Conservation (phyloP, 2,888 invertebrate species). For the Parascotia fuliginaria region DNA sequence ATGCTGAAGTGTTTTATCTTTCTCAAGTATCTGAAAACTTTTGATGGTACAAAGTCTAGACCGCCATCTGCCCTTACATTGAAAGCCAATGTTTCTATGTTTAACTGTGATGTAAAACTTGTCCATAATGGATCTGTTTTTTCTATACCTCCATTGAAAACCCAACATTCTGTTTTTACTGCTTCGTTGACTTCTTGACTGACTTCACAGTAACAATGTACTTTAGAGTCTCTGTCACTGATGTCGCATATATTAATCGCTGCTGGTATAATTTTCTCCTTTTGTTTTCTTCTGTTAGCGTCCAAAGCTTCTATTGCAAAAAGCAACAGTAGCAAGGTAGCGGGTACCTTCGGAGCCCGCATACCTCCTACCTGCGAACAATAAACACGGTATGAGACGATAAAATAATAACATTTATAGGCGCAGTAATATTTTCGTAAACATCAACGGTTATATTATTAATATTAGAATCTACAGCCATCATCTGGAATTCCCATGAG, state of each 20-base stretch:
- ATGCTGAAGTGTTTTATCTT: conserved; percentile 89
- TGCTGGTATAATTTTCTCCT: conserved; percentile 66
- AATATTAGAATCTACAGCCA: too few relatives aligned
- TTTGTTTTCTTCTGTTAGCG: conserved; percentile 77
- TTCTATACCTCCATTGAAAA: conserved; percentile 89
- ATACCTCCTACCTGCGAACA: conserved; percentile 81
- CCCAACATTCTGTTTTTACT: conserved; percentile 91
- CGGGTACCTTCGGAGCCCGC: conserved; percentile 81
- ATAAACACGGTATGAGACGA: conserved; percentile 31
- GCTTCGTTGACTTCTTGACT: conserved; percentile 85
- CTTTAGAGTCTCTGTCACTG: conserved; percentile 82
- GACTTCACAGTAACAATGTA: conserved; percentile 89
- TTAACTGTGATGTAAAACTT: conserved; percentile 89
- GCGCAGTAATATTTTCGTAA: too few relatives aligned
- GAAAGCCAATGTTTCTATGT: conserved; percentile 89
- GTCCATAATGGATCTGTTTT: conserved; percentile 90
- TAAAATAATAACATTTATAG: conserved; percentile 4
- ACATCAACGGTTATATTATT: too few relatives aligned
- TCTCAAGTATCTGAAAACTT: conserved; percentile 88
- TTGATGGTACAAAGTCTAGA: conserved; percentile 90
- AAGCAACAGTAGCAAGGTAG: conserved; percentile 82
- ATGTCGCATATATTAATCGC: conserved; percentile 85
- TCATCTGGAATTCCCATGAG: too few relatives aligned
- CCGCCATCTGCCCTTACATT: conserved; percentile 89
- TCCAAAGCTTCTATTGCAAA: conserved; percentile 78